Evolutionary conservation across 2,113 vertebrate species (phyloP), one percentile per base, ranked within the genome.

Genomic region (Bucco capensis): DNA sequence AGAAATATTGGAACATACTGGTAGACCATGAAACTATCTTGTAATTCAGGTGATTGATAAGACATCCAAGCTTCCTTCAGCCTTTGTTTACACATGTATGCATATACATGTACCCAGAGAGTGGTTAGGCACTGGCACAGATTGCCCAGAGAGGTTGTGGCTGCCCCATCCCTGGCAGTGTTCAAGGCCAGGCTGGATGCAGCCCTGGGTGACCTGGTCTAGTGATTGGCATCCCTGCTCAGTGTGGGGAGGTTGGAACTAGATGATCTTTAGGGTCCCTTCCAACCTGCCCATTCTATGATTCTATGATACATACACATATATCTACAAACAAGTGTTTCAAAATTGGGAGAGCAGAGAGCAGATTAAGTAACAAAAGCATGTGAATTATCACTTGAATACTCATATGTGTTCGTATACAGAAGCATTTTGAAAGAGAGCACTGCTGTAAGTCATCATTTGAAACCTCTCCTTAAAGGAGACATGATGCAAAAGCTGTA

Each of bases 311-410:
- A n/a, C n/a, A n/a, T 35, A 31, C 4, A 61, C 7, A 49, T 14
- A 22, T 0, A 0, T 2, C 3, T 19, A 31, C 4, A 53, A 15
- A 24, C 2, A 21, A 31, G 24, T 27, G 67, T 42, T 60, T 47
- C n/a, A 35, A 9, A 71, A 28, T 9, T 27, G 18, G 5, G 22
- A 19, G 6, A 42, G 12, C 3, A 3, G 21, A 19, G 17, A 17
- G 5, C 47, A 66, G 31, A 83, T 25, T 4, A 10, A 33, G 49
- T 51, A 44, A 64, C 16, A 30, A 75, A 65, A 87, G 44, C 22
- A 31, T 21, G 5, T 22, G 24, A 65, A 37, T 25, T 8, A 16
- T 44, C 15, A 23, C 24, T 0, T 30, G 17, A 51, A 28, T 46
- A 7, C 7, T 74, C n/a, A 10, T 9, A 14, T 3, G 3, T 23